Percentiles rank a stretch among this genome's conserved stretches.
These are phyloP conservation scores for Halictus ligatus DNA, from an alignment of 2,888 invertebrate genomes.

Conservation along the genomic window DNA sequence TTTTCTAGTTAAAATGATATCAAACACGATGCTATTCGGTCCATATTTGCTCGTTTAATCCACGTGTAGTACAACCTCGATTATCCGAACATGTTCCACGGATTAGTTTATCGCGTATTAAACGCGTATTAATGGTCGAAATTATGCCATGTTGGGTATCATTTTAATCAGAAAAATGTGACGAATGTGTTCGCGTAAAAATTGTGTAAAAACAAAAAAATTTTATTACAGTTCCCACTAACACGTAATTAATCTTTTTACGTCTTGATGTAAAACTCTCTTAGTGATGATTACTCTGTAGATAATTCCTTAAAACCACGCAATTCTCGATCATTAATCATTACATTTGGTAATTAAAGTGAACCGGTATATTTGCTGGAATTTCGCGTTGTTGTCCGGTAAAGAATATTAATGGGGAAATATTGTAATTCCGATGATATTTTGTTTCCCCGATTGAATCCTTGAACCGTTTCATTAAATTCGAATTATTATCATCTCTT, in stretches of 20 bases:
- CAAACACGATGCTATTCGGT: not conserved
- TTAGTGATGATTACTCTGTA: not conserved
- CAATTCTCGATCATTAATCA: not conserved
- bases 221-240: not conserved
- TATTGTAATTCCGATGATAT: not conserved
- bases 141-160: too few species aligned
- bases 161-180: too few species aligned
- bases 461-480: constrained; percentile 5
- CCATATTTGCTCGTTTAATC: not conserved
- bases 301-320: not conserved
- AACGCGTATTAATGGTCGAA: too few species aligned
- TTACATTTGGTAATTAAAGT: not conserved
- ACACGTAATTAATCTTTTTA: not conserved
- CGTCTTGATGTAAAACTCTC: too few species aligned
- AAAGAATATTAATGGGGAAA: not conserved
- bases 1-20: not conserved
- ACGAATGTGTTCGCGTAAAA: not conserved
- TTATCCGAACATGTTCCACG: not conserved
- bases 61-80: not conserved
- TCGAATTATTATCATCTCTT: not conserved
- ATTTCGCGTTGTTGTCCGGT: not conserved
- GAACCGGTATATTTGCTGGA: not conserved
- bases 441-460: not conserved
- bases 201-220: not conserved
- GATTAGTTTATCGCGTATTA: too few species aligned